Evolutionary conservation across 2,888 invertebrate genomes (phyloP).

Genomic region (Pediacus dermestoides): DNA sequence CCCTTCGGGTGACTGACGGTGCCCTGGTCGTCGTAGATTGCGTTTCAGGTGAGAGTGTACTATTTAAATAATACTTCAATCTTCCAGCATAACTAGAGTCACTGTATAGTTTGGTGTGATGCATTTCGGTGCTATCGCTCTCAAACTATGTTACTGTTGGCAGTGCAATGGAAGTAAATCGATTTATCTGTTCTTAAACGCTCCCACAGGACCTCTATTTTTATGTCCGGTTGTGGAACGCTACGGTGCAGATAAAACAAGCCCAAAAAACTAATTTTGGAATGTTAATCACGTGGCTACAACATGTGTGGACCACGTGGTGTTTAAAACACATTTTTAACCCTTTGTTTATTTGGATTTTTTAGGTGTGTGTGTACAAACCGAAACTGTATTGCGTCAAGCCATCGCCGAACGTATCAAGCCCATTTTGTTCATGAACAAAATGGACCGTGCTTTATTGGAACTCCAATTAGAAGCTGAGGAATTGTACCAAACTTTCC

Average conservation of each 20-base stretch:
- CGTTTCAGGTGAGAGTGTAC: constrained; percentile 90
- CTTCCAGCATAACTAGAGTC: constrained; percentile 41
- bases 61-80: too few relatives aligned
- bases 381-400: constrained; percentile 98
- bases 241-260: constrained; percentile 50
- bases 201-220: constrained; percentile 76
- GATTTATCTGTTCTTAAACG: constrained; percentile 57
- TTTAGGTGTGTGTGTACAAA: constrained; percentile 98
- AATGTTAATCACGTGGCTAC: background rate
- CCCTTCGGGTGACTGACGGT: constrained; percentile 99
- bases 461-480: constrained; percentile 96
- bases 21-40: constrained; percentile 99
- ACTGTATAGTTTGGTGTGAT: constrained; percentile 31
- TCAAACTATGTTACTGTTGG: constrained; percentile 54
- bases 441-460: constrained; percentile 98
- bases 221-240: constrained; percentile 69
- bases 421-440: constrained; percentile 99
- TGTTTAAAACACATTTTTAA: constrained; percentile 4
- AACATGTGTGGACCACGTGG: too few relatives aligned
- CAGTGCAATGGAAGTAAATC: constrained; percentile 66
- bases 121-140: constrained; percentile 20
- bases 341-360: constrained; percentile 6
- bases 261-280: background rate
- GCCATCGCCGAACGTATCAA: constrained; percentile 99
- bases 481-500: constrained; percentile 98